phyloP scores from a whole-genome alignment of 2,888 invertebrate genomes.

The Malachius bipustulatus region DNA sequence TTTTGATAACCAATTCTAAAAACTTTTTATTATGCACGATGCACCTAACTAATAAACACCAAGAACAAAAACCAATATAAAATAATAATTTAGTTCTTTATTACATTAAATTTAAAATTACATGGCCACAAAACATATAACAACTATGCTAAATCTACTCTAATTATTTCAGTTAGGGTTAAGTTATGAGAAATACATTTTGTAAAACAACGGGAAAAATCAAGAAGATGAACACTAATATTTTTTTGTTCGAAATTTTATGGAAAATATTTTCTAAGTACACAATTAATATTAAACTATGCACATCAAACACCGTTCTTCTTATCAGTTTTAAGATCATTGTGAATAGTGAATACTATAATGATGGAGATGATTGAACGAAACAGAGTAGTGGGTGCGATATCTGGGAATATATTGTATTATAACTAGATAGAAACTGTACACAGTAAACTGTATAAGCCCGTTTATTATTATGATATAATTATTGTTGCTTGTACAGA shows the following conservation, averaged over 20 bases:
- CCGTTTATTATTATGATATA: no score
- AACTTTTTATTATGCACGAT: no score
- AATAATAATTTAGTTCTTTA: constrained; percentile 38
- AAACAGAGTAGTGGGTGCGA: no score
- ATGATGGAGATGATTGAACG: no score
- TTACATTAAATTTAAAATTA: constrained; percentile 41
- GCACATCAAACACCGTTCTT: constrained; percentile 29
- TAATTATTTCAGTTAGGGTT: constrained; percentile 19
- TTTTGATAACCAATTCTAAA: no score
- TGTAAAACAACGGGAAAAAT: constrained; percentile 10
- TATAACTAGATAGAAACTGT: no score
- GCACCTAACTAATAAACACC: no score
- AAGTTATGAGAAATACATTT: constrained; percentile 5
- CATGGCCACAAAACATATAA: constrained; percentile 41
- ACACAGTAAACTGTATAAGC: no score
- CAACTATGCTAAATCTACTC: constrained; percentile 31
- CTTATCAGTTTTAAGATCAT: constrained; percentile 19
- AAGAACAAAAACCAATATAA: constrained; percentile 13
- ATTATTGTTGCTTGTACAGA: no score
- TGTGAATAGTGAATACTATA: no score
- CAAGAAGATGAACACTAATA: constrained; percentile 9
- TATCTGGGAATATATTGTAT: no score
- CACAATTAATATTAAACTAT: constrained; percentile 23
- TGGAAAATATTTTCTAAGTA: constrained; percentile 19
- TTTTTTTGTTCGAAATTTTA: constrained; percentile 18